Percentiles rank a stretch among this genome's conserved stretches.
phyloP scores from a whole-genome alignment of 2,113 vertebrate species.

The Pluvialis apricaria region DNA sequence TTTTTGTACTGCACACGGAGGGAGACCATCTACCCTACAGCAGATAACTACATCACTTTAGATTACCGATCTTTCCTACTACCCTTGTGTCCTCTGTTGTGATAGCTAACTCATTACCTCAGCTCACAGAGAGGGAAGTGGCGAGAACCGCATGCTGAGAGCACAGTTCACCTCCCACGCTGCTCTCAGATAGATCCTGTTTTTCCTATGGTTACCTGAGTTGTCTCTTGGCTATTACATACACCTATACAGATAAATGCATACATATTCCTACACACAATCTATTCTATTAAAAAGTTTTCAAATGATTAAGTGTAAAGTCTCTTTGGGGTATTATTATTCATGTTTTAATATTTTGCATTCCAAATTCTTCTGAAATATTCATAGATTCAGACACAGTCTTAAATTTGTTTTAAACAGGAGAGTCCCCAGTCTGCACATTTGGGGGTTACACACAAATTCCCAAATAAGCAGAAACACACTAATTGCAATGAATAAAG shows the following conservation, averaged over 20 bases:
- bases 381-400: neutral
- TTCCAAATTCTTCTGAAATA: neutral
- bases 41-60: neutral
- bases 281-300: neutral
- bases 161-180: neutral
- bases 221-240: neutral
- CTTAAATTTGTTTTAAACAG: neutral
- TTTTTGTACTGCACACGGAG: neutral
- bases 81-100: neutral
- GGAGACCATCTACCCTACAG: neutral
- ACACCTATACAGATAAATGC: neutral
- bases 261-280: neutral
- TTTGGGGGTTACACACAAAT: neutral
- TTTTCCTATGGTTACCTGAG: rapidly evolving
- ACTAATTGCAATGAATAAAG: neutral
- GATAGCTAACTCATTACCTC: neutral
- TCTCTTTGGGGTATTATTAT: neutral
- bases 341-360: neutral
- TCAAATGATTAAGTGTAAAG: neutral
- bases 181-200: neutral
- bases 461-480: neutral
- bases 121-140: neutral
- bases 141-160: neutral
- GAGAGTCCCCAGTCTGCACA: neutral
- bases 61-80: neutral